These are phyloP conservation scores for Asobara japonica DNA, from an alignment of 1,140 invertebrate species.

Conservation along the genomic window DNA sequence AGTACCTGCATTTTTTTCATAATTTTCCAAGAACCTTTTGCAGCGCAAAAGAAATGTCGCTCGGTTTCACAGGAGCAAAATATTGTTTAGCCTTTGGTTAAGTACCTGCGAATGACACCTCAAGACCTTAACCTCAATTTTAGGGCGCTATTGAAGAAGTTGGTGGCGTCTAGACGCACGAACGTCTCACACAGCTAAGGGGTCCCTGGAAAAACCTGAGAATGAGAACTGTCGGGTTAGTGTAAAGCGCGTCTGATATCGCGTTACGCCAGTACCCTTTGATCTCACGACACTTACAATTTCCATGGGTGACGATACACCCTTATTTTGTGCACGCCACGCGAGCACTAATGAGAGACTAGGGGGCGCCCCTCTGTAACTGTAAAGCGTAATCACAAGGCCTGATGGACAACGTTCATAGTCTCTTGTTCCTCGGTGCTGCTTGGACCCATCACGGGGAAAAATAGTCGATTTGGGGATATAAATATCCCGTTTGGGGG, in stretches of 20 bases:
- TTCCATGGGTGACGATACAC: conserved; percentile 65
- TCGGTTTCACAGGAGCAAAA: background rate
- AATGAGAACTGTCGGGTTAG: conserved; percentile 5
- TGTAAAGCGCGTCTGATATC: conserved; percentile 57
- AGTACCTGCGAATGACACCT: conserved; percentile 11
- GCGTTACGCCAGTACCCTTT: conserved; percentile 64
- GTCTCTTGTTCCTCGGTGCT: conserved; percentile 18
- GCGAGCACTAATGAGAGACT: conserved; percentile 66
- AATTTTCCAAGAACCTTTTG: background rate
- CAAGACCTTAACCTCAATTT: background rate
- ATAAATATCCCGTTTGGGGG: too few species aligned
- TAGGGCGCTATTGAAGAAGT: background rate
- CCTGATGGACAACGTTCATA: conserved; percentile 43
- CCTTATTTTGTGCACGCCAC: conserved; percentile 65
- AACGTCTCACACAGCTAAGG: conserved; percentile 7
- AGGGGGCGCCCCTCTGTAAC: conserved; percentile 46
- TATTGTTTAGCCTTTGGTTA: background rate
- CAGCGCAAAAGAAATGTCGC: background rate
- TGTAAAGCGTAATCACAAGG: conserved; percentile 61
- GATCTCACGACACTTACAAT: conserved; percentile 69
- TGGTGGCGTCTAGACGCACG: background rate
- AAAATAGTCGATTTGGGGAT: background rate
- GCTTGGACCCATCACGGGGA: background rate
- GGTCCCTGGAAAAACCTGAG: background rate
- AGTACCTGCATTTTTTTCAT: too few species aligned